Conservation (phyloP, 1,140 invertebrate species). For the Hylaeus anthracinus region DNA sequence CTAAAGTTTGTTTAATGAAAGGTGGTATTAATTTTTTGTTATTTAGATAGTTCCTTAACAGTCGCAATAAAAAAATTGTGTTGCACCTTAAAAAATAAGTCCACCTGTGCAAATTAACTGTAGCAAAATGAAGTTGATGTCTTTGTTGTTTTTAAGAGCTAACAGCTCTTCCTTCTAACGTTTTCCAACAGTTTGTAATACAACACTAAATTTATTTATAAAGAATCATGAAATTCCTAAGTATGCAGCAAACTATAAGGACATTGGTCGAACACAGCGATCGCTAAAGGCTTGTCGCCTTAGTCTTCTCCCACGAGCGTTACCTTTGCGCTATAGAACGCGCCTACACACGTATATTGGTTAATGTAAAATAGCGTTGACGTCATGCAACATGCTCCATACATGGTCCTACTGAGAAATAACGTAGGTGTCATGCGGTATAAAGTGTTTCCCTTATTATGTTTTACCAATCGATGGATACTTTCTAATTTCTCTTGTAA, state of each 20-base stretch:
- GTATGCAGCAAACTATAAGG: not conserved
- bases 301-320: slow-evolving; percentile 69
- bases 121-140: too few relatives aligned
- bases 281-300: slow-evolving; percentile 52
- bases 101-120: too few relatives aligned
- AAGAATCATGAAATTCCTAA: too few relatives aligned
- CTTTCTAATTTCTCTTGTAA: not conserved
- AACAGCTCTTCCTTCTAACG: too few relatives aligned
- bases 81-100: too few relatives aligned
- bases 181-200: too few relatives aligned
- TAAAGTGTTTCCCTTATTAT: slow-evolving; percentile 67
- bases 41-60: too few relatives aligned
- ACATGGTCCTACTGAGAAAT: slow-evolving; percentile 66
- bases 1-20: too few relatives aligned
- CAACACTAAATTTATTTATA: too few relatives aligned
- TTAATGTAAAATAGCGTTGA: slow-evolving; percentile 73
- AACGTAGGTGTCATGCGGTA: slow-evolving; percentile 69
- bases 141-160: too few relatives aligned
- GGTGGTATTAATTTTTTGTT: too few relatives aligned
- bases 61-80: too few relatives aligned
- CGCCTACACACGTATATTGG: slow-evolving; percentile 69
- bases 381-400: slow-evolving; percentile 69
- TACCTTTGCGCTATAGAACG: slow-evolving; percentile 68
- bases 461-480: slow-evolving; percentile 9
- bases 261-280: not conserved